A percentile compares a stretch with the other conserved stretches of the same genome.
Evolutionary conservation across 2,113 vertebrate genomes (phyloP).

Genomic region (Papio anubis): DNA sequence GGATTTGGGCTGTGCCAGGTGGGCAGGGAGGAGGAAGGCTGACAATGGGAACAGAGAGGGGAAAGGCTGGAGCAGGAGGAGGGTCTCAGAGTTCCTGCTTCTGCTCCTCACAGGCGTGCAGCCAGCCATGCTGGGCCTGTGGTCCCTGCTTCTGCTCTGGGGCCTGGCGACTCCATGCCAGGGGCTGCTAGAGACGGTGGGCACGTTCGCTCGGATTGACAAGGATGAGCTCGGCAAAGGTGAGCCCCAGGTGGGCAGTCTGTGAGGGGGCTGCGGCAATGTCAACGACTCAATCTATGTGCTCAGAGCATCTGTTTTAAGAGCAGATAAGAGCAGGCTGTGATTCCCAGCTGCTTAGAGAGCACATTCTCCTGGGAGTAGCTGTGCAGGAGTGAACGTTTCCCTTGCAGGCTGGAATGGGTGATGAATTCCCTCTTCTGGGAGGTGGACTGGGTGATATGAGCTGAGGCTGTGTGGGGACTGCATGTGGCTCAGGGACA

Average conservation of each 20-base stretch:
- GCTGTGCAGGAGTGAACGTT: neutral
- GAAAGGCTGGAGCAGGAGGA: fast-evolving
- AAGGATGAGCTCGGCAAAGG: constrained; percentile 61
- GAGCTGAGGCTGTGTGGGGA: neutral
- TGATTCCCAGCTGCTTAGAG: fast-evolving
- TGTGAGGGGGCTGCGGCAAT: neutral
- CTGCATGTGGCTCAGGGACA: neutral
- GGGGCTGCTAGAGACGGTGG: constrained; percentile 1
- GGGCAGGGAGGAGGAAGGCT: too few relatives aligned
- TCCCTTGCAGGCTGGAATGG: neutral
- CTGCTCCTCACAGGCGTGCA: constrained; percentile 4
- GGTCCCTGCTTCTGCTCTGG: constrained; percentile 73
- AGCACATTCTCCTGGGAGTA: neutral
- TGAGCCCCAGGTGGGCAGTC: constrained; percentile 54
- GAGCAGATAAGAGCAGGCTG: neutral
- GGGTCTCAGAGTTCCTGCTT: neutral
- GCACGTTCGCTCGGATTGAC: neutral
- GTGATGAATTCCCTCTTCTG: neutral
- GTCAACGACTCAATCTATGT: fast-evolving
- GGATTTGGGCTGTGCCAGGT: neutral
- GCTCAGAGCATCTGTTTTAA: too few relatives aligned
- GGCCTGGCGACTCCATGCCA: constrained; percentile 69
- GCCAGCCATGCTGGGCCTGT: neutral
- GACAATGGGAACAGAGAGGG: neutral
- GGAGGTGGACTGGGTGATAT: too few relatives aligned